phyloP scores from a whole-genome alignment of 2,888 invertebrate genomes.

The Dermolepida albohirtum region DNA sequence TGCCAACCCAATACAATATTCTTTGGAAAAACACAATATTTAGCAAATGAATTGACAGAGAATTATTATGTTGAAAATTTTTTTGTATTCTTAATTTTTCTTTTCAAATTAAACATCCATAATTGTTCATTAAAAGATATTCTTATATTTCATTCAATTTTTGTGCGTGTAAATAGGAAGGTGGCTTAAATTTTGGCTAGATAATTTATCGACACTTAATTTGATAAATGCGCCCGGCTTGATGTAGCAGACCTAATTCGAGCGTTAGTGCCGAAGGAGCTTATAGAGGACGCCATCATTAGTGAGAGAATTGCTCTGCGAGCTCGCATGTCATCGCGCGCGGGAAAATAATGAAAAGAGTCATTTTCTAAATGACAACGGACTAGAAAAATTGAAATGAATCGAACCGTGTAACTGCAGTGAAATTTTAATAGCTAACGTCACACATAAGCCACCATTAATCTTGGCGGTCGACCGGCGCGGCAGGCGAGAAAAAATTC shows the following conservation, averaged over 20 bases:
- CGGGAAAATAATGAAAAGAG: conserved; percentile 22
- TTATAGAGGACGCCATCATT: neutral
- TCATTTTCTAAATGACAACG: conserved; percentile 50
- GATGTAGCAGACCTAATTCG: conserved; percentile 24
- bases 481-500: neutral
- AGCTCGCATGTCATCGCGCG: conserved; percentile 6
- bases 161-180: no score
- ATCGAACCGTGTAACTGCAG: conserved; percentile 49
- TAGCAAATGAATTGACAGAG: no score
- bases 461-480: conserved; percentile 8
- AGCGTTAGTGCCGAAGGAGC: conserved; percentile 4
- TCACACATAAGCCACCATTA: conserved; percentile 42
- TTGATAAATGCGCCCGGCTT: conserved; percentile 22
- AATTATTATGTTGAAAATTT: no score
- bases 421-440: conserved; percentile 49
- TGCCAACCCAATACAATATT: no score
- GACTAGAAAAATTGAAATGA: conserved; percentile 51
- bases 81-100: no score
- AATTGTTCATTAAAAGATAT: no score
- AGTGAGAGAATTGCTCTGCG: neutral
- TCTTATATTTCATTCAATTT: no score
- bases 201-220: conserved; percentile 30
- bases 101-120: no score
- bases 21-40: no score
- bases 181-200: neutral